Conservation (phyloP, 2,113 vertebrate genomes). For the Callocephalon fimbriatum region DNA sequence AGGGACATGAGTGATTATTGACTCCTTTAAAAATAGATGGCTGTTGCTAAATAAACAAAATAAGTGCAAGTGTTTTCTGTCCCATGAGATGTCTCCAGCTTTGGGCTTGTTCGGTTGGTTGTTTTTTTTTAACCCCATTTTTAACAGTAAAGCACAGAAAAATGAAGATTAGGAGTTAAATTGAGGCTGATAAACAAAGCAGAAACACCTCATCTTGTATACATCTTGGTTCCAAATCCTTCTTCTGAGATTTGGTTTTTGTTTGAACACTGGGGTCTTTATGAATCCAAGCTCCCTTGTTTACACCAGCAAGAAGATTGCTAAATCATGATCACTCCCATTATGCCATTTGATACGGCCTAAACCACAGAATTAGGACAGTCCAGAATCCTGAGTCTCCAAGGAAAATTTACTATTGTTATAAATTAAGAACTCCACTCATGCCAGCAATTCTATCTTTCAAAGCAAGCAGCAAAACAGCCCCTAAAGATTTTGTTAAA, state of each 20-base stretch:
- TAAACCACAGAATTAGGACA: not conserved
- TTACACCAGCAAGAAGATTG: not conserved
- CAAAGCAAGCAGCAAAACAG: constrained; percentile 44
- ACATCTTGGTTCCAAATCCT: not conserved
- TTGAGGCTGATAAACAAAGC: constrained; percentile 18
- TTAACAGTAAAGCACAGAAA: not conserved
- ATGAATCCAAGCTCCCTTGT: not conserved
- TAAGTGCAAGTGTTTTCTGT: constrained; percentile 16
- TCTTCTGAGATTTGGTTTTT: not conserved
- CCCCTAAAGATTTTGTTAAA: constrained; percentile 5
- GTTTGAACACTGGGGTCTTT: not conserved
- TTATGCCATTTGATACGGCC: not conserved
- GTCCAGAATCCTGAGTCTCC: not conserved
- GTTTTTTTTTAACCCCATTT: not conserved
- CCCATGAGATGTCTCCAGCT: not conserved
- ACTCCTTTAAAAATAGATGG: constrained; percentile 68
- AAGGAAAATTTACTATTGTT: not conserved
- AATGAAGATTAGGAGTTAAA: constrained; percentile 21
- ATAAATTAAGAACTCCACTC: constrained; percentile 36
- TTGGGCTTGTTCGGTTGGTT: not conserved
- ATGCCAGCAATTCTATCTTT: constrained; percentile 25
- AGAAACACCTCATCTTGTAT: not conserved
- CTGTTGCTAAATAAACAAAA: constrained; percentile 59
- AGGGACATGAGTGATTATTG: constrained; percentile 27
- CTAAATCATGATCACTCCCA: constrained; percentile 17